These are phyloP conservation scores for Mustela nigripes DNA, from an alignment of 2,113 vertebrate genomes.

Conservation along the genomic window DNA sequence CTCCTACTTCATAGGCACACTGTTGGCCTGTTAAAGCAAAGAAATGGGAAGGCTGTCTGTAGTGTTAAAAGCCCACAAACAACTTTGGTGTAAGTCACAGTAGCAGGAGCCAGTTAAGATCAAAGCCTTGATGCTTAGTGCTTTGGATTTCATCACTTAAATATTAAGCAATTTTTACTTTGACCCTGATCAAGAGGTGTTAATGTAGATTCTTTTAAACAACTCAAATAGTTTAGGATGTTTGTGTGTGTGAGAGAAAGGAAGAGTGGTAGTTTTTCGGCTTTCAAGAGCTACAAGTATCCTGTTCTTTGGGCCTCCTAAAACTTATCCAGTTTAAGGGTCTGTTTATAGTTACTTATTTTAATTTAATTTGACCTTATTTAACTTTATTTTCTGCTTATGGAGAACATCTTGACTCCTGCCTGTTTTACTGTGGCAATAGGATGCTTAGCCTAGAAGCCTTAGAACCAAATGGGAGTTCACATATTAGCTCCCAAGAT, in stretches of 20 bases:
- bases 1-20: conserved; percentile 67
- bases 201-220: conserved; percentile 87
- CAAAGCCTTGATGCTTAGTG: conserved; percentile 84
- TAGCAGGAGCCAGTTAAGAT: conserved; percentile 87
- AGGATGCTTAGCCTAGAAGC: conserved; percentile 7
- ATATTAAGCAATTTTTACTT: conserved; percentile 86
- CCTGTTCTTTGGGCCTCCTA: conserved; percentile 57
- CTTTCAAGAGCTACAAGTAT: conserved; percentile 80
- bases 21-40: conserved; percentile 67
- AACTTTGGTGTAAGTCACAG: conserved; percentile 82
- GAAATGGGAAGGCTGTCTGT: conserved; percentile 57
- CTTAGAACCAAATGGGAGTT: conserved; percentile 6
- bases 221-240: conserved; percentile 84
- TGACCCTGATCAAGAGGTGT: conserved; percentile 86
- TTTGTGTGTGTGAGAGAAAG: background rate
- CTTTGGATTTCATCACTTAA: conserved; percentile 83
- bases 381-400: conserved; percentile 54
- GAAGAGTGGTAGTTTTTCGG: conserved; percentile 70
- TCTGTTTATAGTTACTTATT: conserved; percentile 41
- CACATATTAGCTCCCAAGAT: conserved; percentile 38
- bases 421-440: background rate
- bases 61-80: conserved; percentile 84
- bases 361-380: background rate
- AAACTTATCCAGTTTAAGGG: conserved; percentile 57
- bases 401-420: conserved; percentile 40